These are phyloP conservation scores for Poecilia gillii DNA, from an alignment of 2,797 vertebrate species.

Conservation along the genomic window DNA sequence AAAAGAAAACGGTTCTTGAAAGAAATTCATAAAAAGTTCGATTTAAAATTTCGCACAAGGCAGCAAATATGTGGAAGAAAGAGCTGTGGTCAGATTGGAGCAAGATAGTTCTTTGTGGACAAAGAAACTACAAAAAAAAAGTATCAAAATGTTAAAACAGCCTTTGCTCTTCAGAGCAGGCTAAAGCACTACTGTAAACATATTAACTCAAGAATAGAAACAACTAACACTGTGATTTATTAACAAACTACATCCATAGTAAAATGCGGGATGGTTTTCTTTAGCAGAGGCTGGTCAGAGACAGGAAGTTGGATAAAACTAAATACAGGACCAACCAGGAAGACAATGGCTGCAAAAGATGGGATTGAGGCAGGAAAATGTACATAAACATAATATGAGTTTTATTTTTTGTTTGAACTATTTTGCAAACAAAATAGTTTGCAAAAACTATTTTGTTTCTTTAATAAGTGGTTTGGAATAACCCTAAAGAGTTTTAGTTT, in stretches of 20 bases:
- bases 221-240: constrained; percentile 47
- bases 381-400: no score
- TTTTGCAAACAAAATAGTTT: neutral
- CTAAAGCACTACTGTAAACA: constrained; percentile 68
- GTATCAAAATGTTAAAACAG: neutral
- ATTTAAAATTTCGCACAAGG: neutral
- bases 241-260: neutral
- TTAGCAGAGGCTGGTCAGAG: neutral
- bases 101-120: neutral
- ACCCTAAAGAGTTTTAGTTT: neutral
- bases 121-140: neutral
- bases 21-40: neutral
- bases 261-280: neutral
- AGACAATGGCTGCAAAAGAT: neutral
- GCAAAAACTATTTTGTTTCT: neutral
- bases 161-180: constrained; percentile 35
- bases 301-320: neutral
- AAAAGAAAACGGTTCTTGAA: neutral
- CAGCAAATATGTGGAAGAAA: neutral
- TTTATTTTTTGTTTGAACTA: neutral
- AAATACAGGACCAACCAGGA: neutral
- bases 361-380: neutral
- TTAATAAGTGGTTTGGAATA: neutral
- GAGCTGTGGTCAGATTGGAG: neutral
- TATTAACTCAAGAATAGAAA: constrained; percentile 63